A percentile compares a stretch with the other conserved stretches of the same genome.
Evolutionary conservation across 2,113 vertebrate genomes (phyloP).

Genomic region (Scopus umbretta): DNA sequence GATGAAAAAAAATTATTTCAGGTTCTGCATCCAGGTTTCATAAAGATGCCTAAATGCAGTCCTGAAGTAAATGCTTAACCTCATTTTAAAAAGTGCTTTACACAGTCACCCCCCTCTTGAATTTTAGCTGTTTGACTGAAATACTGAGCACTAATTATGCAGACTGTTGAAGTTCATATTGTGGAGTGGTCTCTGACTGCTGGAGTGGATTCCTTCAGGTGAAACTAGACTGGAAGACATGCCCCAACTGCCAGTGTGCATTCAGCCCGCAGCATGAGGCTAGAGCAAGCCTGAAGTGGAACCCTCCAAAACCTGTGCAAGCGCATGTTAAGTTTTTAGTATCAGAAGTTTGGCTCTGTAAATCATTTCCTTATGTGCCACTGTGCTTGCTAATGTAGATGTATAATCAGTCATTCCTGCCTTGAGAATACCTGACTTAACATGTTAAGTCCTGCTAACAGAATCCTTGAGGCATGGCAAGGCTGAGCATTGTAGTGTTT

Average conservation of each 20-base stretch:
- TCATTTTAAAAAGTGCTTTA: neutral
- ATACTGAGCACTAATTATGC: neutral
- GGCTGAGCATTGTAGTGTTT: neutral
- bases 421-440: neutral
- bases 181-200: neutral
- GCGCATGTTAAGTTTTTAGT: neutral
- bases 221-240: neutral
- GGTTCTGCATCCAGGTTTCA: neutral
- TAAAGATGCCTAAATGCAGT: neutral
- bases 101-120: neutral
- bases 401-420: neutral
- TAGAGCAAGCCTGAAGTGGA: neutral
- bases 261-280: neutral
- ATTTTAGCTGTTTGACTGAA: neutral
- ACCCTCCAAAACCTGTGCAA: neutral
- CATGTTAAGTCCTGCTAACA: neutral
- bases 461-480: neutral
- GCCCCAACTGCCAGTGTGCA: neutral
- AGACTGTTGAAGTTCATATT: neutral
- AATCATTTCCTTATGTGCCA: neutral
- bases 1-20: neutral
- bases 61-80: neutral
- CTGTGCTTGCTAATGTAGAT: neutral
- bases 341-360: neutral
- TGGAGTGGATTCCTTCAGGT: neutral